Base-by-base conservation (phyloP, 2,888 invertebrate genomes). In the Phlogophora meticulosa region DNA sequence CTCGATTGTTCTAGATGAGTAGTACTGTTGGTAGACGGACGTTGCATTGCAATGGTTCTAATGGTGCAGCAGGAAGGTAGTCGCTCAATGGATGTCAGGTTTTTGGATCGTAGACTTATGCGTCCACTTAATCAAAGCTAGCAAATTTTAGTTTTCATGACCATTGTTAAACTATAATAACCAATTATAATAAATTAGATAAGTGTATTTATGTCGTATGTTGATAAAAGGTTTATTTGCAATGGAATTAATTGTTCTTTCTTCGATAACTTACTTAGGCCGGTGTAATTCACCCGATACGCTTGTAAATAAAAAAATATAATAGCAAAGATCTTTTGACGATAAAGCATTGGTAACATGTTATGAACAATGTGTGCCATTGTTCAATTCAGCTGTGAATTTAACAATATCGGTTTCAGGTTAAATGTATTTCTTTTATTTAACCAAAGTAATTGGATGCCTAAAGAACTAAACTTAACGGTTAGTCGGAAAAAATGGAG, bases 251-350 rank as follows among this genome's bases (percentile, higher is more conserved):
- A 17, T 20, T 24, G 15, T 64, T 28, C 15, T 42, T 43, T 53
- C 2, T 49, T 13, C 66, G 22, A 40, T 49, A 52, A 46, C 49
- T 42, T 51, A 48, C 20, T 13, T 59, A 13, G 9, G 15, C 15
- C 10, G 20, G 32, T 10, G 10, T 34, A 22, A 62, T 42, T 56
- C 22, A 34, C 28, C 45, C 36, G 34, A 20, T 61, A 48, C 17
- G 46, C 24, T 62, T 65, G 43, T 61, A 66, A 65, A 76, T 48
- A 62, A 76, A 65, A n/a, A 28, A 49, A 38, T 42, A 56, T 38
- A 46, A 36, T 38, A 49, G 38, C 17, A 22, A 43, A 28, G 40
- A 53, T 63, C 13, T n/a, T 32, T 55, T 32, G 49, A 59, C 28
- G 17, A 38, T 69, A 67, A 13, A 7, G 22, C 15, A 42, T 48